These are phyloP conservation scores for Silvanus unidentatus DNA, from an alignment of 2,888 invertebrate species.

Conservation along the genomic window DNA sequence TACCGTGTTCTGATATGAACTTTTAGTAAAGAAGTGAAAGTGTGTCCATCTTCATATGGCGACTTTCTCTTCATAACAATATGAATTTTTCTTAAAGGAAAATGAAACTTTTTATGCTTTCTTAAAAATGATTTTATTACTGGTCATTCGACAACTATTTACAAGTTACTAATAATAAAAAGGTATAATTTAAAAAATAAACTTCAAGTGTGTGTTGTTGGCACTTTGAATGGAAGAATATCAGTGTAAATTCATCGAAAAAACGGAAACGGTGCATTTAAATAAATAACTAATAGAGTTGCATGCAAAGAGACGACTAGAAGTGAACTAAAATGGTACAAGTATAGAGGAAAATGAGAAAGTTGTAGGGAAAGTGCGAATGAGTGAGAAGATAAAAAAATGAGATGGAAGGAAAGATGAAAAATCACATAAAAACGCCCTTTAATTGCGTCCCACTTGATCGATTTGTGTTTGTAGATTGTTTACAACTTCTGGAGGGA, in stretches of 20 bases:
- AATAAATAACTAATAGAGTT: conserved; percentile 1
- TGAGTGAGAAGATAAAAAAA: not conserved
- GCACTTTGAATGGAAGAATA: conserved; percentile 17
- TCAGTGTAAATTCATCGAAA: conserved; percentile 4
- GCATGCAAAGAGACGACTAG: not conserved
- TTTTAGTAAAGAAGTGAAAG: too few species aligned
- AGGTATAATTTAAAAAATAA: too few species aligned
- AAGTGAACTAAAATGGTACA: not conserved
- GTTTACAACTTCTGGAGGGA: conserved; percentile 82
- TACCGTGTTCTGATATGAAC: too few species aligned
- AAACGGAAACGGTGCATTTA: not conserved
- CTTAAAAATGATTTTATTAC: too few species aligned
- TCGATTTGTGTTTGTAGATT: conserved; percentile 82
- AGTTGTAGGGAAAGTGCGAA: not conserved
- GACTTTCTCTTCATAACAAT: too few species aligned
- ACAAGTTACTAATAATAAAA: too few species aligned
- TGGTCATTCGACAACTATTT: too few species aligned
- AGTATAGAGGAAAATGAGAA: not conserved
- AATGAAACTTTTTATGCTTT: too few species aligned
- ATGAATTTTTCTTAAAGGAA: too few species aligned
- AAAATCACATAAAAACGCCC: not conserved
- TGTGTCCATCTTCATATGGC: too few species aligned
- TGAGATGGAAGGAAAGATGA: not conserved
- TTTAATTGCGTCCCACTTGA: conserved; percentile 66
- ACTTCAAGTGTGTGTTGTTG: conserved; percentile 9